A percentile compares a stretch with the other conserved stretches of the same genome.
These are phyloP conservation scores for Channa argus DNA, from an alignment of 2,113 vertebrate genomes.

Conservation along the genomic window DNA sequence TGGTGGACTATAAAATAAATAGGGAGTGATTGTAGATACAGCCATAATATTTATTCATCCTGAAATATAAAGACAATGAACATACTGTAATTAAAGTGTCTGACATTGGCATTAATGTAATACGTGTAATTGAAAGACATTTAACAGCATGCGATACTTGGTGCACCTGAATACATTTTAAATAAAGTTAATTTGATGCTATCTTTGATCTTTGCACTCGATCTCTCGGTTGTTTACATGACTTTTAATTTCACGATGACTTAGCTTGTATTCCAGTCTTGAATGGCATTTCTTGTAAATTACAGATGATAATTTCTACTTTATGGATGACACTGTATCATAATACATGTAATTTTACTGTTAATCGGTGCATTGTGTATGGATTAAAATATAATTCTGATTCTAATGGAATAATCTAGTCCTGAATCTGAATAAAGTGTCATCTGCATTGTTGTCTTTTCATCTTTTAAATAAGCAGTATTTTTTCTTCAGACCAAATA, in stretches of 20 bases:
- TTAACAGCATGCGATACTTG: neutral
- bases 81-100: neutral
- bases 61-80: too few relatives aligned
- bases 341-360: constrained; percentile 14
- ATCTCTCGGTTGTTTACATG: constrained; percentile 4
- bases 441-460: neutral
- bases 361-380: constrained; percentile 36
- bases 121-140: neutral
- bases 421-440: constrained; percentile 43
- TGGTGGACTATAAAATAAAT: too few relatives aligned
- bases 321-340: constrained; percentile 22
- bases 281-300: constrained; percentile 29
- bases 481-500: too few relatives aligned
- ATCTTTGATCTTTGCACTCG: neutral
- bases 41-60: too few relatives aligned
- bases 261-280: constrained; percentile 3
- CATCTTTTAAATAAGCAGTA: neutral
- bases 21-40: too few relatives aligned
- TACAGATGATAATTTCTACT: constrained; percentile 15
- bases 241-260: constrained; percentile 2
- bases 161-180: neutral
- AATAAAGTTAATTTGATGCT: neutral
- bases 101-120: neutral
- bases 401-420: constrained; percentile 27
- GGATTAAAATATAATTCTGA: constrained; percentile 49